Evolutionary conservation across 2,888 invertebrate genomes (phyloP).

Genomic region (Scaptomyza parva): DNA sequence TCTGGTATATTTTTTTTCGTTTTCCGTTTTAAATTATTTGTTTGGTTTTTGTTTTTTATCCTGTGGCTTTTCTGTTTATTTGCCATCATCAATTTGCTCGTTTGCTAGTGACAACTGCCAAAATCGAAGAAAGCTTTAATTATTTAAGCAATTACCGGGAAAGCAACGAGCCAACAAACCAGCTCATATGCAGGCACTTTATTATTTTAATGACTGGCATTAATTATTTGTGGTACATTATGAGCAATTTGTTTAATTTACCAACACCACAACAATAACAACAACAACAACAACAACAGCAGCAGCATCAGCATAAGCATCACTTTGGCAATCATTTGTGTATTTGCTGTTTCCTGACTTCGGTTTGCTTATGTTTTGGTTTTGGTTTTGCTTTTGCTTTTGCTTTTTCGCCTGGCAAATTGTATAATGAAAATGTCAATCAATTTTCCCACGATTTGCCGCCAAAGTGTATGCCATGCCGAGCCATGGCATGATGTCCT

Average conservation of each 20-base stretch:
- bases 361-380: conserved; percentile 45
- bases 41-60: neutral
- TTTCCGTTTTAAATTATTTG: neutral
- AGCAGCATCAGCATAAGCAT: conserved; percentile 24
- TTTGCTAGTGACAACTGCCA: conserved; percentile 38
- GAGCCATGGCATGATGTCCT: too few relatives aligned
- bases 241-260: conserved; percentile 69
- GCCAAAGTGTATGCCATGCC: conserved; percentile 64
- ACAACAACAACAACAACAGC: conserved; percentile 24
- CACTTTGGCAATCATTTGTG: conserved; percentile 35
- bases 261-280: conserved; percentile 19
- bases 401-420: conserved; percentile 58
- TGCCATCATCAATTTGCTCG: conserved; percentile 35
- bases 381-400: conserved; percentile 55
- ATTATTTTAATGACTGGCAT: conserved; percentile 74
- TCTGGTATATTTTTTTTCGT: conserved; percentile 1
- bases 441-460: conserved; percentile 82
- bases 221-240: conserved; percentile 75
- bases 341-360: conserved; percentile 42
- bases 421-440: conserved; percentile 82
- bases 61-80: conserved; percentile 20
- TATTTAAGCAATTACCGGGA: conserved; percentile 53
- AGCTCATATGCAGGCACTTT: conserved; percentile 49
- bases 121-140: conserved; percentile 51
- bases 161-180: conserved; percentile 7